Evolutionary conservation across 2,113 vertebrate genomes (phyloP).

Genomic region (Castor canadensis): DNA sequence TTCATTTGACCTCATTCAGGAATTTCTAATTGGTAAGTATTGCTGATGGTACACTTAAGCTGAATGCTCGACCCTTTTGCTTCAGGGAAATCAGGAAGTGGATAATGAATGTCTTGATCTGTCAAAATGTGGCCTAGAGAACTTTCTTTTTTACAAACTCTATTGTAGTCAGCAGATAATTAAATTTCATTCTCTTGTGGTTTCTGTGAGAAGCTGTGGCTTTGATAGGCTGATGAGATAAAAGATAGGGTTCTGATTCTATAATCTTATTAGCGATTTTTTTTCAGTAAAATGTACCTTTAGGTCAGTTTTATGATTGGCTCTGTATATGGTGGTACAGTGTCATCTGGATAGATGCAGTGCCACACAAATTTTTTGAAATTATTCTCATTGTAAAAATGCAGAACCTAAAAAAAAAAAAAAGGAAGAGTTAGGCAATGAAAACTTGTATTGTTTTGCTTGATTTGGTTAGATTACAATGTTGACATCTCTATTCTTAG

Average conservation of each 20-base stretch:
- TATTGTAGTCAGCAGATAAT: conserved; percentile 54
- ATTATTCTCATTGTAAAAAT: conserved; percentile 1
- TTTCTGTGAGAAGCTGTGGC: conserved; percentile 50
- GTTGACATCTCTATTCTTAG: not conserved
- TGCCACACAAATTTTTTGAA: not conserved
- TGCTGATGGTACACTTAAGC: conserved; percentile 17
- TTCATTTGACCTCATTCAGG: conserved; percentile 94
- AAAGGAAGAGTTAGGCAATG: not conserved
- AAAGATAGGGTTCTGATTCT: conserved; percentile 35
- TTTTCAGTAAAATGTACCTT: not conserved
- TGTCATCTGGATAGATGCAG: not conserved
- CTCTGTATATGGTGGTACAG: not conserved
- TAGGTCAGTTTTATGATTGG: not conserved
- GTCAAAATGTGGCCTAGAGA: not conserved
- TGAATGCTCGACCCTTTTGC: conserved; percentile 31
- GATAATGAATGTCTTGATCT: conserved; percentile 19
- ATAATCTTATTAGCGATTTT: conserved; percentile 42
- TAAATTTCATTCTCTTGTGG: conserved; percentile 63
- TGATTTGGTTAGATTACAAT: conserved; percentile 1
- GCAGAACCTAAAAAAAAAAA: conserved; percentile 16
- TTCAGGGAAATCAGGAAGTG: conserved; percentile 19
- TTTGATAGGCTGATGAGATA: conserved; percentile 43
- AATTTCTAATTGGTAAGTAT: conserved; percentile 94
- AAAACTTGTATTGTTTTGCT: conserved; percentile 20
- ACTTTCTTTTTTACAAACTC: not conserved